Base-by-base conservation (phyloP, 2,888 invertebrate species). In the Trachelus tabidus region DNA sequence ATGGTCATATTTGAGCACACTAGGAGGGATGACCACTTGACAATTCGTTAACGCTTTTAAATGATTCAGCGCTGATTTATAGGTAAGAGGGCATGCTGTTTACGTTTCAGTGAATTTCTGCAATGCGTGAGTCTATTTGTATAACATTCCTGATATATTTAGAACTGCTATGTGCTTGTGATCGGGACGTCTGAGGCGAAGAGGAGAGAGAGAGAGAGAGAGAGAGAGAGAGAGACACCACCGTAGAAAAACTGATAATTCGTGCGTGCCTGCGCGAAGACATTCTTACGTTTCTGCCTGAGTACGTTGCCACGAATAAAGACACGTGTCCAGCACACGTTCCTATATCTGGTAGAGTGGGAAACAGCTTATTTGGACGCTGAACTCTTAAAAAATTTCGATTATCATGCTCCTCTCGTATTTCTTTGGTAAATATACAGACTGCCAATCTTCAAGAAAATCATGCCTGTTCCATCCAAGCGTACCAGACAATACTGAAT, bases 91-190 rank as follows among this genome's bases (percentile, higher is more conserved):
- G 78, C 81, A 81, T 78, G 83, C 80, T 89, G 86, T 87, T 88
- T 86, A 87, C 82, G 81, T 85, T 85, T 77, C 81, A 79, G 77
- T 81, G 86, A 83, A 86, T 88, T 86, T 85, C 79, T 85, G 84
- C 84, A 87, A 85, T 85, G 82, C 84, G 75, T 82, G 77, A 79
- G 75, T 81, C 85, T 89, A 89, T 89, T 89, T 87, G 85, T 88
- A 88, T 73, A 82, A 83, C 82, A 85, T 86, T 86, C 82, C 79
- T 82, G 80, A 80, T 88, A 87, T 87, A 84, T 86, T 88, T 87
- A 88, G 86, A 80, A 75, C 73, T 77, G 79, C 71, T 71, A n/a
- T 68, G 75, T 78, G 30, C 68, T 78, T 71, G 34, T 73, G 73
- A 75, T 78, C 75, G 75, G 40, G 78, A 73, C 23, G 73, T 35